Evolutionary conservation across 2,888 invertebrate genomes (phyloP), one percentile per base, ranked within the genome.

Genomic region (Cataglyphis livida): DNA sequence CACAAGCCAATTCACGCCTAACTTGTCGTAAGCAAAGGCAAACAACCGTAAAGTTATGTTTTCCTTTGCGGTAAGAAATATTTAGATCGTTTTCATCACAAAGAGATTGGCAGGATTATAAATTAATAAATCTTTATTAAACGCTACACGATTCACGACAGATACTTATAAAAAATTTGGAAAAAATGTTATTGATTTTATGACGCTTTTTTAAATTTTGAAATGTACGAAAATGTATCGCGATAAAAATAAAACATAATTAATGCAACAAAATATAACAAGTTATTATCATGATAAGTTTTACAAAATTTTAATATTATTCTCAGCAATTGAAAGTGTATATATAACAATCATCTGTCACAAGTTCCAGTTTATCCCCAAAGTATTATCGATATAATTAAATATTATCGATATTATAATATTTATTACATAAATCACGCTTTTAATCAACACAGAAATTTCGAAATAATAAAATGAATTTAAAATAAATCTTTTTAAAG

Each of bases 1-100:
- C 78, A 70, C 35, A 44, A 57, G 78, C 78, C 35, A 44, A 44
- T 25, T 44, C 78, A 57, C 41, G 57, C 41, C 18, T 78, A 44
- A 70, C 41, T 32, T n/a, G 10, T 70, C 70, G 21, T 78, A 71
- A 71, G 10, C 32, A 59, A 71, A 59, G 44, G 35, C 71, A 71
- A 41, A 21, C 25, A 21, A 35, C 57, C 57, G 41, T 59, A 21
- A 41, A 66, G 66, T 66, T 68, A 57, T 28, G 32, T 57, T 21
- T 70, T 70, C 18, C 28, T 70, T 70, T 21, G 21, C 18, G 78
- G 32, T 71, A 5, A 18, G 18, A 78, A 70, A 78, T n/a, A 25
- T n/a, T 61, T 59, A 2, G 25, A 35, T 44, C 18, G 18, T 28
- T 41, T 10, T 41, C 32, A 70, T 68, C 70, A 54, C 21, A 59